These are phyloP conservation scores for Phasia obesa DNA, from an alignment of 2,888 invertebrate genomes.

Conservation along the genomic window DNA sequence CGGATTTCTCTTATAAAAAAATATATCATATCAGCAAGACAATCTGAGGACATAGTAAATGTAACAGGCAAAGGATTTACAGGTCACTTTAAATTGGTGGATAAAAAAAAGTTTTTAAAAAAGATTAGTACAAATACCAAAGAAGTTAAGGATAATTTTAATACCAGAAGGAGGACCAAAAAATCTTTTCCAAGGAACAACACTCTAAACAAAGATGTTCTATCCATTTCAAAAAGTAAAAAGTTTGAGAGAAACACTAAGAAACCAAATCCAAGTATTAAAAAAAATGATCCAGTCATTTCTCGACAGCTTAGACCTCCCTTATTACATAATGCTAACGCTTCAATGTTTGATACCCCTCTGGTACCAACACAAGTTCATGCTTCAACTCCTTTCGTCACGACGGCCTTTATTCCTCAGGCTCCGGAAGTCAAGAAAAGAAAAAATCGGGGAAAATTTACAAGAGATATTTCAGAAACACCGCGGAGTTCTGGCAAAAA, in stretches of 20 bases:
- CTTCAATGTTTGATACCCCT: conserved; percentile 49
- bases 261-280: neutral
- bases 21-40: conserved; percentile 17
- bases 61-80: conserved; percentile 39
- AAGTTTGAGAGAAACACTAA: neutral
- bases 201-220: neutral
- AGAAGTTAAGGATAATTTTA: neutral
- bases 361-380: conserved; percentile 9
- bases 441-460: neutral
- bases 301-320: neutral
- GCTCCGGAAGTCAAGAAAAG: conserved; percentile 27
- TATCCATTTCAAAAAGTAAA: neutral
- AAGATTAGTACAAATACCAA: conserved; percentile 1
- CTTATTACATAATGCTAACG: neutral
- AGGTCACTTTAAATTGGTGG: conserved; percentile 49
- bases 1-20: conserved; percentile 36
- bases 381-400: conserved; percentile 50
- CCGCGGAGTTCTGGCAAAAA: conserved; percentile 51
- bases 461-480: neutral
- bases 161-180: neutral
- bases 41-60: conserved; percentile 27
- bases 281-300: neutral
- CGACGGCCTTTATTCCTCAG: neutral
- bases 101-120: conserved; percentile 31
- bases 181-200: neutral